These are phyloP conservation scores for Mohoua ochrocephala DNA, from an alignment of 2,113 vertebrate species.

Conservation along the genomic window DNA sequence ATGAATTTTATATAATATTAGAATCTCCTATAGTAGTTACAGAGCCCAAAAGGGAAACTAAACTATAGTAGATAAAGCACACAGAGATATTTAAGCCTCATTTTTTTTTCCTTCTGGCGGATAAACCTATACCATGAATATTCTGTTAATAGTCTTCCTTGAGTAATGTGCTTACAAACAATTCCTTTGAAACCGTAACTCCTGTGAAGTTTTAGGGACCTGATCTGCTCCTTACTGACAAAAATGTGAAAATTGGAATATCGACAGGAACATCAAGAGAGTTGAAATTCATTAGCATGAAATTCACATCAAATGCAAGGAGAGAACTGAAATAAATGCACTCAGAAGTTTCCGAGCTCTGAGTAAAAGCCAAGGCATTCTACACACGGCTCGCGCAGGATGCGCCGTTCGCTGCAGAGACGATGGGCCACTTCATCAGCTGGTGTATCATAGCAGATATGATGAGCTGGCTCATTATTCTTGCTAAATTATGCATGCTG, in stretches of 20 bases:
- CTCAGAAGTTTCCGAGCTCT: constrained; percentile 68
- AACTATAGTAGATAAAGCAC: not conserved
- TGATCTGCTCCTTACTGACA: not conserved
- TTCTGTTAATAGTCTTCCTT: not conserved
- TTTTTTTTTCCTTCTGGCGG: not conserved
- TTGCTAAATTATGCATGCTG: not conserved
- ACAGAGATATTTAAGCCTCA: not conserved
- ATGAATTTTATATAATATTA: not conserved
- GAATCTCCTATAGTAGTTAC: not conserved
- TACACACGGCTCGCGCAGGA: constrained; percentile 55
- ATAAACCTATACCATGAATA: not conserved
- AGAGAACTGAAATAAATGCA: constrained; percentile 66
- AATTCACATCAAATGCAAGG: not conserved
- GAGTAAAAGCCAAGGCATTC: constrained; percentile 72
- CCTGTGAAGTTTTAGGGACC: not conserved
- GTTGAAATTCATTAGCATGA: not conserved
- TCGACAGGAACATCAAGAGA: not conserved
- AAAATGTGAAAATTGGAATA: not conserved
- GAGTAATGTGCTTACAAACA: not conserved
- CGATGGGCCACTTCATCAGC: not conserved
- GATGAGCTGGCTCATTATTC: not conserved
- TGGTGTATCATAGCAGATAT: not conserved
- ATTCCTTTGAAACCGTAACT: not conserved
- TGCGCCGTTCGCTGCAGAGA: not conserved
- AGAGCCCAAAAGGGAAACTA: not conserved